These are phyloP conservation scores for Folsomia manolachei DNA, from an alignment of 2,888 invertebrate genomes.

Conservation along the genomic window DNA sequence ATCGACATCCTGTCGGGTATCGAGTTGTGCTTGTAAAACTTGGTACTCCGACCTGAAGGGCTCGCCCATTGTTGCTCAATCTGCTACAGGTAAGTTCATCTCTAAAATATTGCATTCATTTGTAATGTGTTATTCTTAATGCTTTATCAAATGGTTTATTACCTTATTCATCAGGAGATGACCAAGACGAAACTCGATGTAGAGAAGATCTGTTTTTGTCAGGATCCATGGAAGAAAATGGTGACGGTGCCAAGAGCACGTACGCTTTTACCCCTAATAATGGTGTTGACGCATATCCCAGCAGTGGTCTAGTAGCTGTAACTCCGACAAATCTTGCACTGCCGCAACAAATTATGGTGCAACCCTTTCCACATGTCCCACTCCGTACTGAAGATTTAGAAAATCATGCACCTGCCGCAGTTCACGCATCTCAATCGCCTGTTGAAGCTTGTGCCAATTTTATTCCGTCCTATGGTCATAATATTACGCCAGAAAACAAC, in stretches of 20 bases:
- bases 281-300: neutral
- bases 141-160: no score
- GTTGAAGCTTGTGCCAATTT: no score
- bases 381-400: conserved; percentile 30
- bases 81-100: no score
- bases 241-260: neutral
- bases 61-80: no score
- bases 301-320: neutral
- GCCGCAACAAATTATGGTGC: neutral
- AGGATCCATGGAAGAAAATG: no score
- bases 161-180: no score
- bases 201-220: no score
- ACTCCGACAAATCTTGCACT: neutral
- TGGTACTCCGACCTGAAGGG: conserved; percentile 3
- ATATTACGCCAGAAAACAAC: no score
- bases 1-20: conserved; percentile 1
- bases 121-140: no score
- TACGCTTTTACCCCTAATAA: neutral
- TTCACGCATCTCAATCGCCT: neutral
- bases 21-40: conserved; percentile 19
- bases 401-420: conserved; percentile 28
- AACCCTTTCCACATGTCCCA: neutral
- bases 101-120: no score
- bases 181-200: no score
- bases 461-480: no score